Percentiles rank a stretch among this genome's conserved stretches.
These are phyloP conservation scores for Tribolium castaneum DNA, from an alignment of 1,140 invertebrate species.

Conservation along the genomic window DNA sequence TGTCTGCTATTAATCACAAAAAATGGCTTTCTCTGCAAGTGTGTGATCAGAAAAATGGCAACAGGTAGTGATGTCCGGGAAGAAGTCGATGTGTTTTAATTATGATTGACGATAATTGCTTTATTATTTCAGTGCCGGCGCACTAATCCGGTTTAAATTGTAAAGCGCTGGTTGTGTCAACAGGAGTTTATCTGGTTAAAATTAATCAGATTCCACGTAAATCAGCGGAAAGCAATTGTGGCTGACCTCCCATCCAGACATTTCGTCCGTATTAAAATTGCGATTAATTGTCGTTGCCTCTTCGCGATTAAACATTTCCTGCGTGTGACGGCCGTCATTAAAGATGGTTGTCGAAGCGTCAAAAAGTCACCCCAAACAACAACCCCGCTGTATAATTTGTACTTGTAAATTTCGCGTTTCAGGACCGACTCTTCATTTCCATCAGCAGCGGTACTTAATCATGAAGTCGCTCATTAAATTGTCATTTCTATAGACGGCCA, in stretches of 20 bases:
- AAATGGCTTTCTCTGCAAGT: neutral
- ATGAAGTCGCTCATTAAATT: slow-evolving; percentile 38
- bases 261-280: slow-evolving; percentile 5
- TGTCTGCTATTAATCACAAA: slow-evolving; percentile 9
- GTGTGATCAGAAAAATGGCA: neutral
- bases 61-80: neutral
- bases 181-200: neutral
- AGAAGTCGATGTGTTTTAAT: neutral
- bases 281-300: neutral
- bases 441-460: slow-evolving; percentile 30
- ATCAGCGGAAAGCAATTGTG: slow-evolving; percentile 1
- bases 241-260: neutral
- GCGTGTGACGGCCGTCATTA: slow-evolving; percentile 26
- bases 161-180: neutral
- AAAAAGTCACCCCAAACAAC: slow-evolving; percentile 34
- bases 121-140: neutral
- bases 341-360: slow-evolving; percentile 12
- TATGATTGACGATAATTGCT: neutral
- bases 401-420: slow-evolving; percentile 27
- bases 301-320: slow-evolving; percentile 10
- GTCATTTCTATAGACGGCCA: slow-evolving; percentile 36
- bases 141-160: neutral
- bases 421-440: slow-evolving; percentile 36
- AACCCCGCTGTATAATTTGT: slow-evolving; percentile 28
- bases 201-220: slow-evolving; percentile 6